Evolutionary conservation across 2,797 vertebrate species (phyloP), one percentile per base, ranked within the genome.

Genomic region (Acanthopagrus latus): DNA sequence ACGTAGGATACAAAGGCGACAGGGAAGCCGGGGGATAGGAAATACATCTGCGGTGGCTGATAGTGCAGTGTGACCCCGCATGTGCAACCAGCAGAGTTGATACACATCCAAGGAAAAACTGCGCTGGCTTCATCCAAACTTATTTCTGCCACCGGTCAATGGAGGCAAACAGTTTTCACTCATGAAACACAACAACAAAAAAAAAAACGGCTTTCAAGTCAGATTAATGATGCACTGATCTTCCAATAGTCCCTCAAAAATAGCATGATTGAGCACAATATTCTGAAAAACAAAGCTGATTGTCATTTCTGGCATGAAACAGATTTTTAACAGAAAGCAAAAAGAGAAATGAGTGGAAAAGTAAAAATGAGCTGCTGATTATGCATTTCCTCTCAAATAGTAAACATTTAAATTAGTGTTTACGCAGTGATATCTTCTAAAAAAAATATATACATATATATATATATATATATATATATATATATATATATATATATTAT

Each of bases 41-140:
- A 84, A 72, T 16, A 33, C 64, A 55, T 69, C 74, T 7, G 74
- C n/a, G 70, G 62, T 4, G 23, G 59, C 54, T 7, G 50, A 41
- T 47, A 9, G 72, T 29, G 75, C 76, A 16, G 55, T 1, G 57
- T 38, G 71, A 81, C 81, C 76, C 71, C 6, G 72, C 69, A 5
- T 69, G 70, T 59, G 64, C 71, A 68, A 65, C 52, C 46, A 13
- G 59, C 70, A 33, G 51, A 51, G 69, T 41, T 82, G 71, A 86
- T 70, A 46, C 59, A 71, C 48, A 44, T 59, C 68, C 50, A 48
- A 52, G 13, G 17, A 83, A 76, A 68, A 51, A 25, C 54, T 56
- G 74, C 11, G 25, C 12, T 7, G 47, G 43, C 44, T 80, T 67
- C 44, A 55, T 57, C 25, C 18, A 5, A 46, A 69, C 50, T 18